Evolutionary conservation across 2,888 invertebrate genomes (phyloP), one percentile per base, ranked within the genome.

Genomic region (Pyrgus malvae): DNA sequence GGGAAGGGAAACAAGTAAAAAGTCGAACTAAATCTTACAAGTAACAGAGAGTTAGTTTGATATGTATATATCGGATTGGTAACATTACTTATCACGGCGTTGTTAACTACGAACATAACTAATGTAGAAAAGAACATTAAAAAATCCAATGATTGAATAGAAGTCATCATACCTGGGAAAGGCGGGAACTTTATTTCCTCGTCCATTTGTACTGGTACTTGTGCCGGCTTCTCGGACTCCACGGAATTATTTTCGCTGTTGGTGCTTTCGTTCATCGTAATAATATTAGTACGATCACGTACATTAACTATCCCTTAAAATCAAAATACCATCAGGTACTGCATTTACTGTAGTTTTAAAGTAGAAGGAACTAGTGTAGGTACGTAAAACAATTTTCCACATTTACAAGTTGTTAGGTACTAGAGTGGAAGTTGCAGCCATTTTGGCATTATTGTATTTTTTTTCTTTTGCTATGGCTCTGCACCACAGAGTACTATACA

Each of bases 151-250:
- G n/a, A n/a, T n/a, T n/a, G n/a, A n/a, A n/a, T n/a, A n/a, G n/a
- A n/a, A n/a, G n/a, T n/a, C n/a, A n/a, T n/a, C n/a, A 14, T 56
- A 55, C 33, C 87, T 61, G 86, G 81, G 72, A 85, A 86, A 66
- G 83, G 84, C 80, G 88, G 89, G 83, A 88, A 86, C 66, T 76
- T 69, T 58, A 79, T 72, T 62, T 71, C 72, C 59, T 76, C 72
- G 61, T 60, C 62, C 59, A 59, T 9, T 16, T 17, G 14, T 35
- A 16, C 16, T 17, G 8, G 16, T 33, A 23, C 59, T 65, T 63
- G 62, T 74, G 74, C 87, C 88, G 87, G 88, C 85, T 82, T 83
- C 75, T 80, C 84, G 27, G 65, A 58, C 61, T 77, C 80, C 54
- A 65, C 59, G 68, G 72, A 81, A 46, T 66, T 57, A 60, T 76